Conservation (phyloP, 2,797 vertebrate genomes). For the Peromyscus melanophrys region DNA sequence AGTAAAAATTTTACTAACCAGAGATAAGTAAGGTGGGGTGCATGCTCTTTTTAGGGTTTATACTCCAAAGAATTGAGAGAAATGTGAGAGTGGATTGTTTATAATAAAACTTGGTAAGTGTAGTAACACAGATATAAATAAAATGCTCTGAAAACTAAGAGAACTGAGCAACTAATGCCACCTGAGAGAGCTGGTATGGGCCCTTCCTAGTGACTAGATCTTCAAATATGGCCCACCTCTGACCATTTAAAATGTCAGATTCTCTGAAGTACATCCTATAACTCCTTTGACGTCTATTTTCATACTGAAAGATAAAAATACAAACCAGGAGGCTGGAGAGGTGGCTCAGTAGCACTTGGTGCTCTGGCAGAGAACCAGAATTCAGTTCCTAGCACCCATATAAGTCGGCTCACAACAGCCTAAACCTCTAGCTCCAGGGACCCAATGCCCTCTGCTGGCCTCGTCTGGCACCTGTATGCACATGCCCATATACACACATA, state of each 20-base stretch:
- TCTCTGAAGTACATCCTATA: not conserved
- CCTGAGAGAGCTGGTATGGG: not conserved
- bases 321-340: not conserved
- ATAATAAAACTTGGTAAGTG: slow-evolving; percentile 37
- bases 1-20: slow-evolving; percentile 28
- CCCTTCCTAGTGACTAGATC: not conserved
- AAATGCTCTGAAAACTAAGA: slow-evolving; percentile 58
- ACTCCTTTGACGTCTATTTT: not conserved
- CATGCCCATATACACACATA: not conserved
- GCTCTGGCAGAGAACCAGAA: not conserved
- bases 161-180: not conserved
- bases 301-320: not conserved
- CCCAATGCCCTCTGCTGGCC: not conserved
- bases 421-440: not conserved
- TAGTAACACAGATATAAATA: slow-evolving; percentile 46
- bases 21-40: slow-evolving; percentile 30
- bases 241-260: not conserved
- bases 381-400: not conserved
- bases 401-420: not conserved
- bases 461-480: not conserved
- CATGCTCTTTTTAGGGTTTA: not conserved
- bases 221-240: not conserved
- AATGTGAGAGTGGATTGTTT: slow-evolving; percentile 7
- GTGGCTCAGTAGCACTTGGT: not conserved
- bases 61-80: slow-evolving; percentile 11